These are phyloP conservation scores for Ochotona princeps DNA, from an alignment of 2,113 vertebrate genomes.

Conservation along the genomic window DNA sequence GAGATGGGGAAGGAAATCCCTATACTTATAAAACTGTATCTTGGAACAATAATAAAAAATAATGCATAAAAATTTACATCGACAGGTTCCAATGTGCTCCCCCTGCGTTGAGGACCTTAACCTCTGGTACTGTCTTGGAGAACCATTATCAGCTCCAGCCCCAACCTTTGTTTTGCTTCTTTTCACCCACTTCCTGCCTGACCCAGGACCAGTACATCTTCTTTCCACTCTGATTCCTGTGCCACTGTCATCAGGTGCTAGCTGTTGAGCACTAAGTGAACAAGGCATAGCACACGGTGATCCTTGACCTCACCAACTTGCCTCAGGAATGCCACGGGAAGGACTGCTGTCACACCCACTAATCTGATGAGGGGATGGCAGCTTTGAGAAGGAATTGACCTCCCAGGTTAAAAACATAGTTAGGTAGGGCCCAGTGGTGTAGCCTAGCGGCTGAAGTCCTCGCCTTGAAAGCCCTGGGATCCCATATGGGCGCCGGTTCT, in stretches of 20 bases:
- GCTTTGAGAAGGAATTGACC: background rate
- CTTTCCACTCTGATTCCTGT: background rate
- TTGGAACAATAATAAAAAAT: background rate
- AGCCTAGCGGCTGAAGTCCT: too few relatives aligned
- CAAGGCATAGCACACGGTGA: background rate
- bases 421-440: too few relatives aligned
- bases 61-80: background rate
- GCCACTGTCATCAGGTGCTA: background rate
- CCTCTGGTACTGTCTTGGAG: background rate
- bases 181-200: background rate
- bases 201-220: background rate
- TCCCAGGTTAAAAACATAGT: background rate
- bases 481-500: too few relatives aligned
- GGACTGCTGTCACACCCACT: background rate
- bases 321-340: background rate
- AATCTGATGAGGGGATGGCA: background rate
- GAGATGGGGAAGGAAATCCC: too few relatives aligned
- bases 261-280: background rate
- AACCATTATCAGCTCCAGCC: background rate
- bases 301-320: background rate
- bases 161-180: background rate
- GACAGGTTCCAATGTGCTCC: background rate
- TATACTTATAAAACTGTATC: too few relatives aligned
- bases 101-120: background rate
- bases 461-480: too few relatives aligned